These are phyloP conservation scores for Chelmon rostratus DNA, from an alignment of 2,797 vertebrate species.

Conservation along the genomic window DNA sequence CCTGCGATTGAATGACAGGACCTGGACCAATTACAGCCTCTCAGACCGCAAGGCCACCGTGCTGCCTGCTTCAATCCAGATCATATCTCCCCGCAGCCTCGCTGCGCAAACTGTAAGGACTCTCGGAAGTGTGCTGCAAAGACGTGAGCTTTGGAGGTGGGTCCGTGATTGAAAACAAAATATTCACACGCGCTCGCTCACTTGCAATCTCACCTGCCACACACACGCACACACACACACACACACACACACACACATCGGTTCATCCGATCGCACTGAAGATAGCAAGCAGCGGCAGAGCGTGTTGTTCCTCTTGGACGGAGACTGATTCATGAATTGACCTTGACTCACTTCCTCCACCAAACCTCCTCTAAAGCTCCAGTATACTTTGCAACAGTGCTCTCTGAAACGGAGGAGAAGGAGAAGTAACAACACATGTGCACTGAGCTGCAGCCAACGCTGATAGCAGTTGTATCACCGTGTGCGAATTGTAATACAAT, in stretches of 20 bases:
- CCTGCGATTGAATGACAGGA: slow-evolving; percentile 12
- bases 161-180: slow-evolving; percentile 30
- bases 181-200: slow-evolving; percentile 7
- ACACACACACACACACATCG: slow-evolving; percentile 15
- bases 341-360: slow-evolving; percentile 67
- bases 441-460: background rate
- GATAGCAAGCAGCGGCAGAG: slow-evolving; percentile 62
- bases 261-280: slow-evolving; percentile 63
- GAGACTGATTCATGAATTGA: slow-evolving; percentile 73
- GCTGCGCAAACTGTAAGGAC: slow-evolving; percentile 15
- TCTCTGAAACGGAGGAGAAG: slow-evolving; percentile 4
- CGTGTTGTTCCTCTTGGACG: slow-evolving; percentile 69
- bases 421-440: slow-evolving; percentile 37
- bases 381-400: slow-evolving; percentile 22
- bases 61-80: slow-evolving; percentile 17
- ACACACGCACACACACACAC: slow-evolving; percentile 1
- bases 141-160: slow-evolving; percentile 11
- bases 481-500: background rate
- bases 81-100: slow-evolving; percentile 18
- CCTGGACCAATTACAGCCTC: slow-evolving; percentile 40
- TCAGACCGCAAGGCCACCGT: slow-evolving; percentile 28
- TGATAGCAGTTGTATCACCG: background rate
- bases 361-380: slow-evolving; percentile 49
- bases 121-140: slow-evolving; percentile 9
- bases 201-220: slow-evolving; percentile 22